Evolutionary conservation across 2,888 invertebrate species (phyloP), one percentile per base, ranked within the genome.

Genomic region (Eupeodes latifasciatus): DNA sequence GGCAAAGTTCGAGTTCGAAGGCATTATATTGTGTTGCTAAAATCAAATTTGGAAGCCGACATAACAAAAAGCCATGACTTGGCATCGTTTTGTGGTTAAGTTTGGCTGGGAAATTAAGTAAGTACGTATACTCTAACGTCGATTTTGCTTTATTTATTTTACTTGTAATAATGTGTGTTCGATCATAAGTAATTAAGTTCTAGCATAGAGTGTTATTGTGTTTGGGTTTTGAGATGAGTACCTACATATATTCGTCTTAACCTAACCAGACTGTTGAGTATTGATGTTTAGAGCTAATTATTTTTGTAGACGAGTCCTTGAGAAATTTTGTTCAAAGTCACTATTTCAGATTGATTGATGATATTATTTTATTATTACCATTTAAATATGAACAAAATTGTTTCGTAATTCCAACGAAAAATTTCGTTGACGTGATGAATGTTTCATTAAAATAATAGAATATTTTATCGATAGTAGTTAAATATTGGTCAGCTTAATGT

Each of bases 71-170:
- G 69, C 78, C 81, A 81, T 85, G 85, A 85, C 78, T 88, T 88
- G 88, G 88, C 85, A 81, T 81, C 85, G 78, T 51, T 81, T 81
- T 85, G 88, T 19, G 88, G 88, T 85, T 78, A 64, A 61, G 59
- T 81, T 85, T 85, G 88, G 87, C 87, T 87, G 55, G 55, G 27
- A 80, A 88, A 78, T 88, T 88, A 84, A 85, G 87, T 81, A 27
- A 27, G 27, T 27, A 19, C 19, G 1, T 19, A 27, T 27, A 87
- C 80, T 80, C 77, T 80, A 84, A 87, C 59, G 76, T 80, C 76
- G 59, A 87, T 76, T 87, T 80, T 76, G 83, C 72, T 87, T 77
- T 64, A 40, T 49, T 5, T 40, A 11, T 19, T 19, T 44, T 27
- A 27, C 3, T 77, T 72, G 80, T 67, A 72, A 80, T 83, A 53